phyloP scores from a whole-genome alignment of 2,797 vertebrate species.

The Sarcophilus harrisii region DNA sequence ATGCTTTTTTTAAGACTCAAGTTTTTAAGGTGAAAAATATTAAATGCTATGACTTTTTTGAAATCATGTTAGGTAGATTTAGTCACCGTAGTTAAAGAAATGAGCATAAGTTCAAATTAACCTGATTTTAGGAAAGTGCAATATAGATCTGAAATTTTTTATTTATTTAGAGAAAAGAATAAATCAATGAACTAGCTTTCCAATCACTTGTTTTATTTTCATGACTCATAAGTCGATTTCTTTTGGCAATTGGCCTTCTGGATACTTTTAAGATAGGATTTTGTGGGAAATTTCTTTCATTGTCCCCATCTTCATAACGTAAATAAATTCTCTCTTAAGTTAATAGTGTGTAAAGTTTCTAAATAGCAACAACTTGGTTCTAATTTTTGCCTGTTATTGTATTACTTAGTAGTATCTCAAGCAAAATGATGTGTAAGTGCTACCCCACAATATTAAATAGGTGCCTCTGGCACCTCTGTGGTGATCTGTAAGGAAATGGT shows the following conservation, averaged over 20 bases:
- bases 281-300: slow-evolving; percentile 8
- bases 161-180: slow-evolving; percentile 12
- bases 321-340: slow-evolving; percentile 50
- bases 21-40: neutral
- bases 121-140: neutral
- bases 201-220: slow-evolving; percentile 18
- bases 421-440: neutral
- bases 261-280: slow-evolving; percentile 30
- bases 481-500: neutral
- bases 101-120: neutral
- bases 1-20: neutral
- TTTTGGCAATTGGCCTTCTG: slow-evolving; percentile 7
- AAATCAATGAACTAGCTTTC: neutral
- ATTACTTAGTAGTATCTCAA: neutral
- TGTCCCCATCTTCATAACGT: slow-evolving; percentile 54
- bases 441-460: neutral
- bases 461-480: neutral
- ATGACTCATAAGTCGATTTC: slow-evolving; percentile 3
- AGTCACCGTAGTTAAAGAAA: neutral
- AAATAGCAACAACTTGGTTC: neutral
- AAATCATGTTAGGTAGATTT: slow-evolving; percentile 16
- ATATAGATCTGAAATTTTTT: neutral
- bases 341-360: slow-evolving; percentile 1
- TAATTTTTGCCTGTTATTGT: neutral
- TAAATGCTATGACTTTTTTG: slow-evolving; percentile 18